Evolutionary conservation across 2,888 invertebrate species (phyloP).

Genomic region (Sesamia inferens): DNA sequence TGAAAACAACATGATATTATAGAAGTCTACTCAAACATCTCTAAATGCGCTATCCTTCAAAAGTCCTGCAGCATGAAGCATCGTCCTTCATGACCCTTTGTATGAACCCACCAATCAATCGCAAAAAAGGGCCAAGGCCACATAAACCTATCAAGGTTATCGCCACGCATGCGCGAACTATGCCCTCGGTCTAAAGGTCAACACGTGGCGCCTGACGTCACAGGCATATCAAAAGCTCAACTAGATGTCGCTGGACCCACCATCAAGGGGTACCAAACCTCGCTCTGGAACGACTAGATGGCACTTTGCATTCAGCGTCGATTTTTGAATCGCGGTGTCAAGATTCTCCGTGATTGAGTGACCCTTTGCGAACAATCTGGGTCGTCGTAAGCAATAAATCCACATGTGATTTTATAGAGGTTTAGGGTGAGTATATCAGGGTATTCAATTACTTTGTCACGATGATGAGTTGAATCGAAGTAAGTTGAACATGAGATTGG

Average conservation of each 20-base stretch:
- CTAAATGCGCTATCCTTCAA: constrained; percentile 6
- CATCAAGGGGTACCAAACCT: background rate
- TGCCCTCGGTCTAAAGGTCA: constrained; percentile 17
- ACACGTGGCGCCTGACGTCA: constrained; percentile 17
- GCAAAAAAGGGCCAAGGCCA: constrained; percentile 27
- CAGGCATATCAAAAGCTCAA: background rate
- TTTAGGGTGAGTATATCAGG: constrained; percentile 46
- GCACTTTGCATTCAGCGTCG: constrained; percentile 27
- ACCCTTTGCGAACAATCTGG: constrained; percentile 34
- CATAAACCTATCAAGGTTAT: background rate
- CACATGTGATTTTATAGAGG: too few species aligned
- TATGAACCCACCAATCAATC: background rate
- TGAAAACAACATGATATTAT: background rate
- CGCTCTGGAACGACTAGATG: constrained; percentile 42
- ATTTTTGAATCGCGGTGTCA: constrained; percentile 31
- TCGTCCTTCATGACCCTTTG: background rate
- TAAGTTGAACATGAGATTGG: constrained; percentile 69
- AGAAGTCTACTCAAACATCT: background rate
- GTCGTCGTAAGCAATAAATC: background rate
- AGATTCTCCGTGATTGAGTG: constrained; percentile 23
- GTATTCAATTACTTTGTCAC: constrained; percentile 59
- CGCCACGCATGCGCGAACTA: constrained; percentile 8
- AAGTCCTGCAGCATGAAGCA: background rate
- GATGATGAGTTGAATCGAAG: constrained; percentile 66
- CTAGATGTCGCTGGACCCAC: constrained; percentile 23